Evolutionary conservation across 2,113 vertebrate species (phyloP).

Genomic region (Miniopterus natalensis): DNA sequence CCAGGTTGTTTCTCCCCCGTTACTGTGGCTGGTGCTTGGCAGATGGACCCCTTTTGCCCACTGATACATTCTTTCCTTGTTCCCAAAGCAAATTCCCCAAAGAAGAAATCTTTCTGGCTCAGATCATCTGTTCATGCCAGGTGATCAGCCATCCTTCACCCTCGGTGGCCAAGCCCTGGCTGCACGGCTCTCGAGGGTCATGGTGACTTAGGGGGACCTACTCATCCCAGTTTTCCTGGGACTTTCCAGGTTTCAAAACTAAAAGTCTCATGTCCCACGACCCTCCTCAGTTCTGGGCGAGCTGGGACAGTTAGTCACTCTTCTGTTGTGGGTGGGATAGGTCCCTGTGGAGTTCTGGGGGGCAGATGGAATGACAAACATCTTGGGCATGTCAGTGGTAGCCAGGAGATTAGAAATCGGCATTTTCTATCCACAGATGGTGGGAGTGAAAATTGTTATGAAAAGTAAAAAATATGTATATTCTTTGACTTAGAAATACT

Average conservation of each 20-base stretch:
- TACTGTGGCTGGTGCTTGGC: background rate
- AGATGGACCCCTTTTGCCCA: background rate
- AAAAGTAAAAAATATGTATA: background rate
- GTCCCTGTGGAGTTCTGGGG: background rate
- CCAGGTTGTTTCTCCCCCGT: background rate
- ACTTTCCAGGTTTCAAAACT: constrained; percentile 47
- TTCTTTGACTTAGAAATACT: constrained; percentile 25
- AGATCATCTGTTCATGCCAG: background rate
- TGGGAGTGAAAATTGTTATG: background rate
- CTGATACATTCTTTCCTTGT: background rate
- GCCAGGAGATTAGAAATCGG: background rate
- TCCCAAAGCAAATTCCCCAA: background rate
- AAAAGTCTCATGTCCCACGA: background rate
- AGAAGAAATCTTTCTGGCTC: background rate
- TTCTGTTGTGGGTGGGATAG: background rate
- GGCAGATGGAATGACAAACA: too few species aligned
- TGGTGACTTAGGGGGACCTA: background rate
- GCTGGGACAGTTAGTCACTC: background rate
- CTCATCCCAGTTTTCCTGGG: background rate
- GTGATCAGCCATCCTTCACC: background rate
- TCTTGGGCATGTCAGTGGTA: background rate
- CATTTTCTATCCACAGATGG: background rate
- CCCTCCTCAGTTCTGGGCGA: background rate
- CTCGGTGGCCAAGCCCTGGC: background rate
- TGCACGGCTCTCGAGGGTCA: rapidly evolving